Conservation (phyloP, 2,888 invertebrate species). For the Selenia dentaria region DNA sequence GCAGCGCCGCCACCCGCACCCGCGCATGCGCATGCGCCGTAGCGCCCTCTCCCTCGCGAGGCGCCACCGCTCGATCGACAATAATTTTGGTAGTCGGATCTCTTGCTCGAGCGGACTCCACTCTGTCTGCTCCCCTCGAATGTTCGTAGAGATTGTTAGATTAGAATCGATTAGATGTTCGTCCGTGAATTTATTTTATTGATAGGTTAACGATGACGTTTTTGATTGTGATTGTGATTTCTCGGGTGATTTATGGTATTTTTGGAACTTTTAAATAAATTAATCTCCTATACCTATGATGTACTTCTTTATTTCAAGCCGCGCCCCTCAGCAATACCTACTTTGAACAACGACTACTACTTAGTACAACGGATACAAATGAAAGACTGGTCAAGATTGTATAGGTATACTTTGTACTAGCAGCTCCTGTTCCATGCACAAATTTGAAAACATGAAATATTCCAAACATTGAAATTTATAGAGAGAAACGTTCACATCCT, state of each 20-base stretch:
- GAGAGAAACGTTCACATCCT: too few relatives aligned
- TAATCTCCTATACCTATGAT: slow-evolving; percentile 36
- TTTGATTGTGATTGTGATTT: slow-evolving; percentile 52
- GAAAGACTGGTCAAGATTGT: too few relatives aligned
- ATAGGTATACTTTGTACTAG: background rate
- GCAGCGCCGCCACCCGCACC: slow-evolving; percentile 22
- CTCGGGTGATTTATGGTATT: slow-evolving; percentile 60
- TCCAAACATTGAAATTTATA: too few relatives aligned
- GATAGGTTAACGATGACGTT: slow-evolving; percentile 33
- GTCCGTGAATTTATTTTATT: slow-evolving; percentile 4
- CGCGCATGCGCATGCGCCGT: slow-evolving; percentile 2
- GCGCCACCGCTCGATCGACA: slow-evolving; percentile 53
- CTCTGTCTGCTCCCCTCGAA: slow-evolving; percentile 10
- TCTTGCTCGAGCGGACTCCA: slow-evolving; percentile 22
- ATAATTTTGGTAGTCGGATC: slow-evolving; percentile 64
- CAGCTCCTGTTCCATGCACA: background rate
- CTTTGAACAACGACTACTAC: background rate
- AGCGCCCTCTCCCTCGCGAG: slow-evolving; percentile 21
- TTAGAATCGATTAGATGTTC: background rate
- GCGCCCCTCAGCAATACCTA: background rate
- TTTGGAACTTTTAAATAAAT: slow-evolving; percentile 58
- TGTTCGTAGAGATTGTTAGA: slow-evolving; percentile 10
- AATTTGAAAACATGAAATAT: background rate
- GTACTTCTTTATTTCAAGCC: background rate
- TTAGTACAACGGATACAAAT: too few relatives aligned